Evolutionary conservation across 2,888 invertebrate genomes (phyloP).

Genomic region (Dryobota labecula): DNA sequence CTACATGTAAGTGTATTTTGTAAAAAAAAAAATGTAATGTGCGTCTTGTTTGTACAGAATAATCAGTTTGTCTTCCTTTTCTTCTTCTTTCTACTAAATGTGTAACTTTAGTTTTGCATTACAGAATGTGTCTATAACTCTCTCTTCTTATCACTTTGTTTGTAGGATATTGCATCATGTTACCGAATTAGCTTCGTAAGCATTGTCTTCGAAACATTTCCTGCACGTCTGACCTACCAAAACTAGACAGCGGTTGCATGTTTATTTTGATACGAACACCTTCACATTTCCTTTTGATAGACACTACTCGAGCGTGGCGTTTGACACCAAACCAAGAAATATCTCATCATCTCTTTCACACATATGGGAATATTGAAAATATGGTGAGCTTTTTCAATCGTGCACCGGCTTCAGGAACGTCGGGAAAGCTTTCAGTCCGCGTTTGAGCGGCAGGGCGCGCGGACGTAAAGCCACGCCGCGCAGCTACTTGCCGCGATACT

Average conservation of each 20-base stretch:
- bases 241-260: constrained; percentile 78
- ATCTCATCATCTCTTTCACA: constrained; percentile 73
- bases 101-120: background rate
- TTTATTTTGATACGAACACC: constrained; percentile 87
- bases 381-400: constrained; percentile 77
- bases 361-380: constrained; percentile 73
- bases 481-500: constrained; percentile 74
- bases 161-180: constrained; percentile 23
- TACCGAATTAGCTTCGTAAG: constrained; percentile 49
- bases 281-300: constrained; percentile 82
- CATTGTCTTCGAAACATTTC: constrained; percentile 59
- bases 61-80: no score
- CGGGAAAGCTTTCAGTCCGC: constrained; percentile 84
- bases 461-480: constrained; percentile 77
- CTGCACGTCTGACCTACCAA: constrained; percentile 63
- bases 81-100: no score
- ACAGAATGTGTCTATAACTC: background rate
- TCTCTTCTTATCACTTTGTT: background rate
- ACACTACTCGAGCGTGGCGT: constrained; percentile 72
- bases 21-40: no score
- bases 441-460: constrained; percentile 83
- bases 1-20: no score
- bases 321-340: constrained; percentile 62
- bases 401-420: constrained; percentile 75
- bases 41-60: no score